phyloP scores from a whole-genome alignment of 35 echinoderm and acorn worm genomes.

The Ophiothrix spiculata region DNA sequence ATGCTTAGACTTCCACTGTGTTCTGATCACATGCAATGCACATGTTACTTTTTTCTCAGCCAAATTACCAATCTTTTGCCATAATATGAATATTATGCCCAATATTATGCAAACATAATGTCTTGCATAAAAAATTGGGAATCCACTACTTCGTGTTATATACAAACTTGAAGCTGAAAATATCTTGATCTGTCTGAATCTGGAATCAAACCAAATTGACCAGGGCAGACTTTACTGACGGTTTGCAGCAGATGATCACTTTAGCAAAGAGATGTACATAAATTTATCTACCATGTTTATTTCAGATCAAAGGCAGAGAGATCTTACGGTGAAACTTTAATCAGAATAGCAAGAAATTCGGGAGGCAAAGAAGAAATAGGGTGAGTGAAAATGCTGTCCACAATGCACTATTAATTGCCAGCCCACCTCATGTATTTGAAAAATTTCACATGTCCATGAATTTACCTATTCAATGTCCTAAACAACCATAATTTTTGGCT shows the following conservation, averaged over 20 bases:
- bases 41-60: too few species aligned
- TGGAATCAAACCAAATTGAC: background rate
- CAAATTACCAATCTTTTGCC: too few species aligned
- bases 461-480: background rate
- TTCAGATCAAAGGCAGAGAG: slow-evolving; percentile 33
- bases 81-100: background rate
- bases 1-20: too few species aligned
- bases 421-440: background rate
- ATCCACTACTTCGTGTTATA: background rate
- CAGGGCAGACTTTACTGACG: too few species aligned
- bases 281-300: background rate
- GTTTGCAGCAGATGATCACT: background rate
- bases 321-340: slow-evolving; percentile 16
- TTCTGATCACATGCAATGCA: too few species aligned
- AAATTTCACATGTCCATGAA: background rate
- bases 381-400: background rate
- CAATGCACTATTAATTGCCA: background rate
- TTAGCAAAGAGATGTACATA: background rate
- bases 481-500: too few species aligned
- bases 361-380: slow-evolving; percentile 50
- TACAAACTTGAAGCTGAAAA: background rate
- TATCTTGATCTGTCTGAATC: background rate
- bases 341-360: slow-evolving; percentile 21
- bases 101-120: background rate
- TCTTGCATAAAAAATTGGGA: background rate